Percentiles rank a stretch among this genome's conserved stretches.
Evolutionary conservation across 2,888 invertebrate genomes (phyloP).

Genomic region (Notocelia uddmanniana): DNA sequence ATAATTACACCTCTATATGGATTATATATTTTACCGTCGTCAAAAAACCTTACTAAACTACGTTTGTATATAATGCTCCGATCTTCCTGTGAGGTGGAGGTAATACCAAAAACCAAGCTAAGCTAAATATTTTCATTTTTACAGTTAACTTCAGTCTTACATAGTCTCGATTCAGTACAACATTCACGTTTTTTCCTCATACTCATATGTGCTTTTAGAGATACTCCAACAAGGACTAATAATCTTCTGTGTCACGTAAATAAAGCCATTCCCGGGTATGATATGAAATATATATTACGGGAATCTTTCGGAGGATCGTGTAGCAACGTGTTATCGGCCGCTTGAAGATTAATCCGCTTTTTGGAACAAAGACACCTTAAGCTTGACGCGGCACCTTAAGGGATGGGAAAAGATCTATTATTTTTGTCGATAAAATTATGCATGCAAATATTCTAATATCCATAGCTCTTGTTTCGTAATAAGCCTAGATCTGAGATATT

Average conservation of each 20-base stretch:
- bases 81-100: too few relatives aligned
- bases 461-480: background rate
- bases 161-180: background rate
- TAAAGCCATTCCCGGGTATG: slow-evolving; percentile 29
- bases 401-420: slow-evolving; percentile 30
- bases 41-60: too few relatives aligned
- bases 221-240: slow-evolving; percentile 4
- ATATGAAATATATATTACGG: slow-evolving; percentile 38
- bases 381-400: slow-evolving; percentile 31
- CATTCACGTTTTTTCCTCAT: background rate
- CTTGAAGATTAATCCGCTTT: slow-evolving; percentile 39
- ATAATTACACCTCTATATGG: too few relatives aligned
- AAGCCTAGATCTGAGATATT: too few relatives aligned
- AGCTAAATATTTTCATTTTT: too few relatives aligned
- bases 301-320: slow-evolving; percentile 34
- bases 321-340: slow-evolving; percentile 38
- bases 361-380: slow-evolving; percentile 42
- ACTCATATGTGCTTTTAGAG: background rate
- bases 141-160: background rate
- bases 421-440: background rate
- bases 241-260: slow-evolving; percentile 31
- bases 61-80: too few relatives aligned
- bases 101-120: too few relatives aligned
- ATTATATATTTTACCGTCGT: too few relatives aligned
- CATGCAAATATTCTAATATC: background rate